Conservation (phyloP, 2,797 vertebrate species). For the Chaetophractus vellerosus region DNA sequence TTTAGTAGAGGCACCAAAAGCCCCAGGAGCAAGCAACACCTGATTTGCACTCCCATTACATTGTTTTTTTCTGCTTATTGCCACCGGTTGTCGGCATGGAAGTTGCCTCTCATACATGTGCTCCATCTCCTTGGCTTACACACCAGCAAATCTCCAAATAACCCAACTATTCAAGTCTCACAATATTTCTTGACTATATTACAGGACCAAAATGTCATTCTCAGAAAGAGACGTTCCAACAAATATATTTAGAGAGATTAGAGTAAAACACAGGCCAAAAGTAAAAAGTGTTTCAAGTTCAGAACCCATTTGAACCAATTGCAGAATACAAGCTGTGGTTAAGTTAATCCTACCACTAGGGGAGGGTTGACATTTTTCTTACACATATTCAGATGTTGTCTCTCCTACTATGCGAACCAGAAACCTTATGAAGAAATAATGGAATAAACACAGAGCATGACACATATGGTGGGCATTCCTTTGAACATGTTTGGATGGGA, state of each 20-base stretch:
- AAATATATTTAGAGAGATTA: constrained; percentile 67
- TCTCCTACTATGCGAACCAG: constrained; percentile 50
- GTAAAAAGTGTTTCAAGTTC: constrained; percentile 75
- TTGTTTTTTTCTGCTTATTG: background rate
- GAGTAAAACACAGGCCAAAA: constrained; percentile 23
- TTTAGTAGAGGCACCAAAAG: background rate
- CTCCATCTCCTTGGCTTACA: background rate
- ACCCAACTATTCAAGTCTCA: constrained; percentile 41
- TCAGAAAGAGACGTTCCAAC: constrained; percentile 78
- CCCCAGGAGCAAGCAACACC: background rate
- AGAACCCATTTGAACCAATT: constrained; percentile 59
- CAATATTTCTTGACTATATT: constrained; percentile 68
- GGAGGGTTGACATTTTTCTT: constrained; percentile 53
- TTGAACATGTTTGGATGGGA: constrained; percentile 30
- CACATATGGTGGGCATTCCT: constrained; percentile 74
- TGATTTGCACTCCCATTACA: background rate
- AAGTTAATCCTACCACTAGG: constrained; percentile 51
- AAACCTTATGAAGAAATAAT: constrained; percentile 75
- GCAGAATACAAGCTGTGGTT: constrained; percentile 55
- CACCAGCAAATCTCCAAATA: constrained; percentile 32
- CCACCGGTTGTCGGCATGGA: background rate
- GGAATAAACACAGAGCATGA: constrained; percentile 54
- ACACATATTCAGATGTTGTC: constrained; percentile 66
- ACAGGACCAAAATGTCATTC: constrained; percentile 74
- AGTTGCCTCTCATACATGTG: background rate